These are phyloP conservation scores for Ladona fulva DNA, from an alignment of 1,140 invertebrate genomes.

Conservation along the genomic window DNA sequence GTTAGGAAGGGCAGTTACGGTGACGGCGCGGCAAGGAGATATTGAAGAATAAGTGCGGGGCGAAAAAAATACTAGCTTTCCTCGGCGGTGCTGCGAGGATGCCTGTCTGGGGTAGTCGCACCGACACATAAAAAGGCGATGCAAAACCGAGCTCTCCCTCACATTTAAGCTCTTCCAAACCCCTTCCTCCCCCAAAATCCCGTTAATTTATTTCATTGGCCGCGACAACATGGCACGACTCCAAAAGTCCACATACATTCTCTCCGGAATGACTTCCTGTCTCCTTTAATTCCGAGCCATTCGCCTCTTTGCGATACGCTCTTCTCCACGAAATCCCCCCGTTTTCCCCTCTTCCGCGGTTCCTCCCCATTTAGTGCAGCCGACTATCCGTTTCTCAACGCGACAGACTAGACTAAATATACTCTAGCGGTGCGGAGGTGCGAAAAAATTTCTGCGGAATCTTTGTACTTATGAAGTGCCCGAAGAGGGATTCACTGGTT, in stretches of 20 bases:
- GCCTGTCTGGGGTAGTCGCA: not conserved
- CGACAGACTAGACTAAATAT: too few species aligned
- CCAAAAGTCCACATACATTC: conserved; percentile 5
- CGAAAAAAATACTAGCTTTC: not conserved
- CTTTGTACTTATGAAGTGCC: too few species aligned
- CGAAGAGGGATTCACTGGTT: too few species aligned
- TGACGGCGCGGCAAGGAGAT: not conserved
- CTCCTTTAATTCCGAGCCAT: not conserved
- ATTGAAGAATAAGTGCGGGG: not conserved
- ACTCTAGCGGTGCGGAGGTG: too few species aligned
- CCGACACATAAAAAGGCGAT: not conserved
- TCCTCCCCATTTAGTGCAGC: too few species aligned
- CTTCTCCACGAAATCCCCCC: too few species aligned
- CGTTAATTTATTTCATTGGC: not conserved
- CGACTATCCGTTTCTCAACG: too few species aligned
- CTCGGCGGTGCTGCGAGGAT: too few species aligned
- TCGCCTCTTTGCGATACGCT: not conserved
- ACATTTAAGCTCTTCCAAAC: not conserved
- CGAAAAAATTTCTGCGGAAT: too few species aligned
- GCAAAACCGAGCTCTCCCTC: not conserved
- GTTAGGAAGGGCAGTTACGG: not conserved
- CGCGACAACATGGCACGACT: conserved; percentile 1
- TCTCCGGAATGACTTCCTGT: not conserved
- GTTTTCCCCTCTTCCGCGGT: too few species aligned
- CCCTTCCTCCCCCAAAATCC: not conserved